These are phyloP conservation scores for Endomychus coccineus DNA, from an alignment of 2,888 invertebrate species.

Conservation along the genomic window DNA sequence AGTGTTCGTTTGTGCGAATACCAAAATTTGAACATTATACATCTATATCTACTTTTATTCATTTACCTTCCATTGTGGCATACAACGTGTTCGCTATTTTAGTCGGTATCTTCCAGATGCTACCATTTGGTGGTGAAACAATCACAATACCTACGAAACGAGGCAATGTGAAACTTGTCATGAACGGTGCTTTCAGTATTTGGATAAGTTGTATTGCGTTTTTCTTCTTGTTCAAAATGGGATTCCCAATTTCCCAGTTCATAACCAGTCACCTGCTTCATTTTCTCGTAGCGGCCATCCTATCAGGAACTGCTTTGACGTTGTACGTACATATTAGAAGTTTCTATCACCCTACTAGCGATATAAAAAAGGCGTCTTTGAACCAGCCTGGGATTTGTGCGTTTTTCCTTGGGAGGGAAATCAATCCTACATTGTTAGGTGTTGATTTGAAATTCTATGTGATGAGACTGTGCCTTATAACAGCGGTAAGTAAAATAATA, in stretches of 20 bases:
- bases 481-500: slow-evolving; percentile 53
- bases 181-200: slow-evolving; percentile 52
- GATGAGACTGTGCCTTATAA: slow-evolving; percentile 49
- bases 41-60: slow-evolving; percentile 34
- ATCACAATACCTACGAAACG: slow-evolving; percentile 41
- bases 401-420: slow-evolving; percentile 68
- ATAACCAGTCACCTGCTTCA: slow-evolving; percentile 53
- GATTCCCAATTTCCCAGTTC: slow-evolving; percentile 44
- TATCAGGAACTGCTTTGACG: slow-evolving; percentile 52
- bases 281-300: slow-evolving; percentile 50
- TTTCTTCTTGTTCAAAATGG: slow-evolving; percentile 45
- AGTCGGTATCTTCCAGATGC: slow-evolving; percentile 45
- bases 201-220: slow-evolving; percentile 41
- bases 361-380: slow-evolving; percentile 55
- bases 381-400: slow-evolving; percentile 59
- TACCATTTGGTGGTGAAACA: slow-evolving; percentile 51
- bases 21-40: slow-evolving; percentile 37
- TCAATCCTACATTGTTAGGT: slow-evolving; percentile 58
- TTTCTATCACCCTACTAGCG: slow-evolving; percentile 45
- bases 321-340: slow-evolving; percentile 54
- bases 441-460: slow-evolving; percentile 61
- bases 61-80: slow-evolving; percentile 39
- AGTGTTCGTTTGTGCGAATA: slow-evolving; percentile 40
- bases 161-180: slow-evolving; percentile 44
- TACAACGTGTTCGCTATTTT: slow-evolving; percentile 44